Conservation (phyloP, 2,888 invertebrate species). For the Dimorphilus gyrociliatus region DNA sequence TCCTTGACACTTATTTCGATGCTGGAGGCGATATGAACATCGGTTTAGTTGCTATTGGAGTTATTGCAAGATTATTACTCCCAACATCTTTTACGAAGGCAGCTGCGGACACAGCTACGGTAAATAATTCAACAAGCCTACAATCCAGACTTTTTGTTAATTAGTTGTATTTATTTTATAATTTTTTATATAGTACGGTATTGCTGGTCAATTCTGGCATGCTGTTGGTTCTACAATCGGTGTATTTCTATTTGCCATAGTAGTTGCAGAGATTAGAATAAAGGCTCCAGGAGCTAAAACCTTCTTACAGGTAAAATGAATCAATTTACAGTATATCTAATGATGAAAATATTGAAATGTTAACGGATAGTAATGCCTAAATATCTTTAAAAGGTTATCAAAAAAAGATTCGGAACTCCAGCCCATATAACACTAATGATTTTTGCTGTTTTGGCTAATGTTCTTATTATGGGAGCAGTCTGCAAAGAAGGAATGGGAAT, state of each 20-base stretch:
- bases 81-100: conserved; percentile 7
- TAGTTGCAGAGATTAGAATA: conserved; percentile 13
- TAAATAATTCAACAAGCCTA: too few relatives aligned
- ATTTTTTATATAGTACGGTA: conserved; percentile 11
- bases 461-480: conserved; percentile 10
- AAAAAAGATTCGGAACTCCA: conserved; percentile 8
- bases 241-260: conserved; percentile 12
- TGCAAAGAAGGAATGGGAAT: conserved; percentile 9
- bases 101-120: conserved; percentile 5
- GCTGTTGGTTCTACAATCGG: conserved; percentile 8
- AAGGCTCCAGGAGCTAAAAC: conserved; percentile 15
- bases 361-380: not conserved
- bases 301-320: conserved; percentile 11
- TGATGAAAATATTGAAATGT: not conserved
- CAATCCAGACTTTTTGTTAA: too few relatives aligned
- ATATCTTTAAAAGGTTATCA: conserved; percentile 9
- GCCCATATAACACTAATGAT: conserved; percentile 11
- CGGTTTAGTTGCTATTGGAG: conserved; percentile 9
- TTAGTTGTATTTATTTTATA: too few relatives aligned
- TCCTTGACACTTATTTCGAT: conserved; percentile 14
- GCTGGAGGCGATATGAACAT: conserved; percentile 13
- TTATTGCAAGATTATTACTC: conserved; percentile 11
- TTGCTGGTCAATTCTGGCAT: conserved; percentile 13
- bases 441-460: conserved; percentile 11
- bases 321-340: not conserved